Conservation (phyloP, 2,113 vertebrate species). For the Pandion haliaetus region DNA sequence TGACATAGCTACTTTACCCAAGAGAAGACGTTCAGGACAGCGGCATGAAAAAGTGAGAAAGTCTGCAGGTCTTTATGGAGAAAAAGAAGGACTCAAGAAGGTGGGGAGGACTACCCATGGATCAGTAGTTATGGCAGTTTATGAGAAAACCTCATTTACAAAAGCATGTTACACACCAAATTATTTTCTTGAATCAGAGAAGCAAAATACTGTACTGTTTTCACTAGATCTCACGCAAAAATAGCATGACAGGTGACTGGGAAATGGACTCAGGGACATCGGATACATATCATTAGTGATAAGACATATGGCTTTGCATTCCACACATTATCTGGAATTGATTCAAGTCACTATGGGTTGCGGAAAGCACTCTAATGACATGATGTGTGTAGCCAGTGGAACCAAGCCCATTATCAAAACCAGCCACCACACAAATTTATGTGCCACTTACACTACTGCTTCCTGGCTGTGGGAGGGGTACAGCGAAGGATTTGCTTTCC, state of each 20-base stretch:
- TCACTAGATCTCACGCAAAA: neutral
- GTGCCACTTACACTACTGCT: neutral
- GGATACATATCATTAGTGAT: neutral
- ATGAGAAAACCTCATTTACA: neutral
- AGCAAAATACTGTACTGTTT: neutral
- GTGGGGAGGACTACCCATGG: neutral
- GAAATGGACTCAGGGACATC: neutral
- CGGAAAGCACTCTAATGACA: slow-evolving; percentile 52
- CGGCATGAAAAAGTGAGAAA: neutral
- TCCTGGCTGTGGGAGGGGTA: slow-evolving; percentile 14
- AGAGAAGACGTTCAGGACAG: neutral
- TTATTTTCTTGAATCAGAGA: neutral
- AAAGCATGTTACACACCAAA: neutral
- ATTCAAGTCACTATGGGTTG: slow-evolving; percentile 14
- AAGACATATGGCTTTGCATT: slow-evolving; percentile 26
- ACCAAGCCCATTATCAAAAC: slow-evolving; percentile 56
- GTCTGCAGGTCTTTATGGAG: neutral
- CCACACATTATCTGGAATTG: slow-evolving; percentile 22
- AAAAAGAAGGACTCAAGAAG: neutral
- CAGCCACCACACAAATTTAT: slow-evolving; percentile 55
- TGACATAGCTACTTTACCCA: neutral
- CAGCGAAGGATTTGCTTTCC: slow-evolving; percentile 12
- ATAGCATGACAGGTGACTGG: neutral
- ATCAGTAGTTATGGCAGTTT: neutral
- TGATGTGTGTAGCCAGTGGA: slow-evolving; percentile 39